These are phyloP conservation scores for Cephus cinctus DNA, from an alignment of 1,140 invertebrate genomes.

Conservation along the genomic window DNA sequence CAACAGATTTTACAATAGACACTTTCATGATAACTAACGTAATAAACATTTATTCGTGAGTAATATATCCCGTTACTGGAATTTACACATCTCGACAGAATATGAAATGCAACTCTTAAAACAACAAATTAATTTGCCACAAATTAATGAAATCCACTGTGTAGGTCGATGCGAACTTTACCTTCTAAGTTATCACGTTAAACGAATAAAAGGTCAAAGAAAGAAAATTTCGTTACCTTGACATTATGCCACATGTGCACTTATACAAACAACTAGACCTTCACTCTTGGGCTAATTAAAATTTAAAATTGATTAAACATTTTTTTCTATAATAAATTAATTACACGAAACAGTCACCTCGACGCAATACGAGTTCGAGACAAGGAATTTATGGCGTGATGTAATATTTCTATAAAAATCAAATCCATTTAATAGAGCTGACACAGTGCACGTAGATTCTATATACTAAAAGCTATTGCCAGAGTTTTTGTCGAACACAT, in stretches of 20 bases:
- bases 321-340: too few relatives aligned
- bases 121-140: background rate
- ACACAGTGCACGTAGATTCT: too few relatives aligned
- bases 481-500: too few relatives aligned
- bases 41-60: slow-evolving; percentile 1
- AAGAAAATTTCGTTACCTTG: background rate
- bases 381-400: too few relatives aligned
- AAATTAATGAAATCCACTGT: background rate
- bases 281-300: background rate
- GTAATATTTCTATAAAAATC: too few relatives aligned
- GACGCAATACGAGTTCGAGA: too few relatives aligned
- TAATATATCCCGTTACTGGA: background rate
- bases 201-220: background rate
- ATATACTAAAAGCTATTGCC: too few relatives aligned
- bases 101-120: slow-evolving; percentile 1
- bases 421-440: too few relatives aligned
- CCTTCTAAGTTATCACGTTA: background rate
- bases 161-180: background rate
- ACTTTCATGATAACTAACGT: too few relatives aligned
- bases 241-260: background rate
- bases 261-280: background rate
- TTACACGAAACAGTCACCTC: too few relatives aligned
- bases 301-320: background rate
- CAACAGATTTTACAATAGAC: too few relatives aligned
- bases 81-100: slow-evolving; percentile 3